Evolutionary conservation across 2,113 vertebrate species (phyloP), one percentile per base, ranked within the genome.

Genomic region (Oreochromis spilurus): DNA sequence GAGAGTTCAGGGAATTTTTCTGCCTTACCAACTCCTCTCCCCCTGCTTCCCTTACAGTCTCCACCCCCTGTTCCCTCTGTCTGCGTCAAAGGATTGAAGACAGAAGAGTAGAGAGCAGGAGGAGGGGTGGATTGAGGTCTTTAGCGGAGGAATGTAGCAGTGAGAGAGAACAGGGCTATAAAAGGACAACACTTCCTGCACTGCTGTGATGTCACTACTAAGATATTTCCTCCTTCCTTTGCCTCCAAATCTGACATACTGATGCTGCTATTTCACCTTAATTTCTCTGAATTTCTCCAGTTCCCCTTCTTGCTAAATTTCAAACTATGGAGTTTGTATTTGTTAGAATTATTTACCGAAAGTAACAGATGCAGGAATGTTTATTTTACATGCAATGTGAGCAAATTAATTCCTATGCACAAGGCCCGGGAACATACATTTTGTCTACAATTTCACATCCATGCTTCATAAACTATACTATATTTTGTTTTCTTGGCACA

Each of bases 111-210:
- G 83, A 84, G 86, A 81, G 50, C 88, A 77, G 84, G 72, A 85
- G 92, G 91, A 88, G 86, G 89, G 83, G 80, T 79, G 36, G 43
- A 83, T 50, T 77, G 70, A 82, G 84, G 78, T 86, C 91, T 89
- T 87, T 65, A 77, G 84, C 89, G 19, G 82, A 94, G 92, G 95
- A 95, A 95, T 95, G 94, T 90, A 79, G 80, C 86, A 52, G 82
- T 82, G 87, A 91, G 86, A 90, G 86, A 86, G 92, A 94, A 95
- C 92, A 94, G 94, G 91, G 78, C 95, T 94, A 95, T 95, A 95
- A 95, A 95, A 94, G 95, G 95, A 92, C 38, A 16, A 88, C 92
- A 94, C 95, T 95, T 95, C 95, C 95, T 92, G 62, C 1, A 80
- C 9, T 14, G 79, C 88, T 91, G 86, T 94, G 94, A 95, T 93